Evolutionary conservation across 2,113 vertebrate genomes (phyloP), one percentile per base, ranked within the genome.

Genomic region (Mirza zaza): DNA sequence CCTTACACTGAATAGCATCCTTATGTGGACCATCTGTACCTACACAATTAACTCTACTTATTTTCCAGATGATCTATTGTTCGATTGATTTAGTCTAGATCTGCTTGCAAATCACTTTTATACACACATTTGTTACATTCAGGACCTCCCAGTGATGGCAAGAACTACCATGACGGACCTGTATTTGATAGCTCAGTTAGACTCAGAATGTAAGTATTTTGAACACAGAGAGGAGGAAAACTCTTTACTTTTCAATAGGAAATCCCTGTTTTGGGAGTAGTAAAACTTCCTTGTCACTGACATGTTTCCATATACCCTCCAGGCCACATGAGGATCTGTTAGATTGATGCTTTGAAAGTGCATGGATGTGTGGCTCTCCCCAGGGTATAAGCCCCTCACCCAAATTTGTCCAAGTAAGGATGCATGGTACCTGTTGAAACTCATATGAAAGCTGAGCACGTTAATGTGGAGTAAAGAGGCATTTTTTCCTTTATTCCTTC

Each of bases 21-120:
- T 85, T 89, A 42, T 91, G 27, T 90, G 77, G 20, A 21, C 63
- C 27, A 94, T 63, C 10, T 89, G 32, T 65, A 86, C 17, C 21
- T 93, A 45, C 14, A 45, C 48, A 86, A 59, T 91, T 85, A 94
- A 61, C 11, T 84, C 42, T 76, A 20, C 63, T 87, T 85, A 79
- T 65, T 84, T 80, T 85, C 63, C 27, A 59, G 71, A 68, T 52
- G 65, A 94, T 75, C 80, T 96, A 91, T 70, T 80, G 94, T 94
- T 59, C 39, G 61, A 12, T 79, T 48, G n/a, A 12, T 85, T 88
- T 82, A 95, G 45, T 77, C 17, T 59, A 42, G 42, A 42, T 29
- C 61, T 67, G 63, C 73, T 92, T 76, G 79, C 29, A 87, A 48
- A 61, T 91, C 48, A 87, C 84, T 91, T 73, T 61, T 63, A 76